phyloP scores from a whole-genome alignment of 2,888 invertebrate species.

The Polyommatus icarus region DNA sequence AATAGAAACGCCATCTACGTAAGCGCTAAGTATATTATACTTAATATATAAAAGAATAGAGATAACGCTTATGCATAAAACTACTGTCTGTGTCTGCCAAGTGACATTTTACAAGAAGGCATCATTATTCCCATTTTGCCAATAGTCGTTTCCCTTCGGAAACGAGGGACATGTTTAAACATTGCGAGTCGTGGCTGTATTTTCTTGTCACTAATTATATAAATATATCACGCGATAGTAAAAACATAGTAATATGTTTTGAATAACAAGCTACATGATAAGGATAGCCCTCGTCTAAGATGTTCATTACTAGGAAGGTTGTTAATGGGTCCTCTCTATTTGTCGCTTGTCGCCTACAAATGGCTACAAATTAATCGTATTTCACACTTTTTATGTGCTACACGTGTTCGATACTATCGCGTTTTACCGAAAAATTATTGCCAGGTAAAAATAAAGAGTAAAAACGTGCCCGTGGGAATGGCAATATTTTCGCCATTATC shows the following conservation, averaged over 20 bases:
- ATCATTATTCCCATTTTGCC: too few species aligned
- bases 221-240: not conserved
- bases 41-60: too few species aligned
- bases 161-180: not conserved
- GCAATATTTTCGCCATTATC: constrained; percentile 67
- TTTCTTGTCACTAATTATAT: not conserved
- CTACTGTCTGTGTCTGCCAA: too few species aligned
- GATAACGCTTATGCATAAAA: too few species aligned
- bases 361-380: constrained; percentile 6
- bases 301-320: constrained; percentile 14
- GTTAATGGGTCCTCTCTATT: not conserved
- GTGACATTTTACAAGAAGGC: too few species aligned
- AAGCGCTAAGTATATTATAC: too few species aligned
- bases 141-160: not conserved
- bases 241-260: not conserved
- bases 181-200: not conserved
- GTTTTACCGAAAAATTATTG: constrained; percentile 26
- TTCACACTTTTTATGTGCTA: constrained; percentile 19
- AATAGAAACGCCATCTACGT: too few species aligned
- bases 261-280: not conserved
- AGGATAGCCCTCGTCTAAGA: constrained; percentile 1
- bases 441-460: constrained; percentile 31
- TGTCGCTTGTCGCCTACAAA: constrained; percentile 9
- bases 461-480: constrained; percentile 71
- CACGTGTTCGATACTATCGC: constrained; percentile 24